Evolutionary conservation across 2,113 vertebrate genomes (phyloP), one percentile per base, ranked within the genome.

Genomic region (Dasyurus viverrinus): DNA sequence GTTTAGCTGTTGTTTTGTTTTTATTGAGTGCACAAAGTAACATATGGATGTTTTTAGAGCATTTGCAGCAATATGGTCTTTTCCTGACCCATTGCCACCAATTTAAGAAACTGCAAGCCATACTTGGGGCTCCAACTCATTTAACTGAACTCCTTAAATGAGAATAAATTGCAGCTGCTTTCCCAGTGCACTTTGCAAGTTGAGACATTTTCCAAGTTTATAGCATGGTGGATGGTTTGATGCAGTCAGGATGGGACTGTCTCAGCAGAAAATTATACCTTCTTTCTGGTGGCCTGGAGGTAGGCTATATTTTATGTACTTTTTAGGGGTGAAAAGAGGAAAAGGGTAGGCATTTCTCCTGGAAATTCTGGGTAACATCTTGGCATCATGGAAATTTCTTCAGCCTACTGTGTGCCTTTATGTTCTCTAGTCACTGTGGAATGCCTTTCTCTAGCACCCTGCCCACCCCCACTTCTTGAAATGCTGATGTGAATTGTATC

Each of bases 101-200:
- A 92, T 93, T 96, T 93, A 91, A 92, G 93, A 93, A 14, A 0
- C 42, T 23, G 46, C 93, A 96, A 50, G 53, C 95, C 96, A 97
- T 93, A 36, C 94, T 90, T 95, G 48, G 93, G 53, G 27, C 91
- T 96, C 53, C 60, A 93, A 91, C 92, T 96, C 42, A 96, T 96
- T 94, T 91, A 91, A n/a, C 89, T 91, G 47, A 96, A 91, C 42
- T 93, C 54, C 94, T 95, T 91, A 89, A 0, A 1, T 48, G 89
- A 92, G 46, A 93, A 92, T 46, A 95, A 97, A 91, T n/a, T 23
- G 42, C 54, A 96, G 91, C 57, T 14, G 0, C 46, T 95, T 95
- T 36, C 90, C 92, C 2, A 90, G n/a, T 91, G n/a, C 30, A 8
- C 9, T 53, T 90, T 91, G 90, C 50, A 93, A 22, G 0, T 30